Base-by-base conservation (phyloP, 2,888 invertebrate species). In the Diplolepis rosae region DNA sequence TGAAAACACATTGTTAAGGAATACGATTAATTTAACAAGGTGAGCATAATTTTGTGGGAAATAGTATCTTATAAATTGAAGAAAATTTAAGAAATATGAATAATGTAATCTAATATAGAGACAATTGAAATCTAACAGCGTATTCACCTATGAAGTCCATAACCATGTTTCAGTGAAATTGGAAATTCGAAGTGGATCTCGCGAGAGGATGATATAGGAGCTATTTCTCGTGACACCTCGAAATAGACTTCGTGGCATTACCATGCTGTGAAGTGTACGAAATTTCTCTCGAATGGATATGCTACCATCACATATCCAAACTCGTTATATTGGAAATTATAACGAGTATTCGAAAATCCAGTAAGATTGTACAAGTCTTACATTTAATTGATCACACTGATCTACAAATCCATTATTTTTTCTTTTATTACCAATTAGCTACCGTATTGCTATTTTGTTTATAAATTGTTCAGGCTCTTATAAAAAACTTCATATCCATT, bases 171-270 rank as follows among this genome's bases (percentile, higher is more conserved):
- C 75, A 77, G 75, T 72, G 80, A 82, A 84, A 84, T 85, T 84
- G 83, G 83, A 84, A 85, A 84, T 85, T 85, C 78, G 83, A 81
- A 84, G 82, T 83, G 82, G 80, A 80, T 80, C 79, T 75, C 80
- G 74, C 78, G 77, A 76, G 77, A 79, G 82, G 81, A 83, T 84
- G 85, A 84, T 85, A 83, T 85, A 85, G 80, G 82, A 85, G 84
- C 84, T 77, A 82, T 85, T 85, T 77, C 82, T 80, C 82, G 78
- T 84, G 85, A 85, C 85, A 85, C 81, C 81, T 82, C 81, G 85
- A 83, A 85, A 85, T 85, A 84, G 82, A 84, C 84, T 85, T 84
- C 73, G 77, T 77, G 72, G 79, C 81, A 84, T 83, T 84, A 81
- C 82, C 80, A 83, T 77, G 76, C 77, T 61, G 66, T 69, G 71